A percentile compares a stretch with the other conserved stretches of the same genome.
Evolutionary conservation across 2,797 vertebrate genomes (phyloP).

Genomic region (Mormyrus proboscirostris): DNA sequence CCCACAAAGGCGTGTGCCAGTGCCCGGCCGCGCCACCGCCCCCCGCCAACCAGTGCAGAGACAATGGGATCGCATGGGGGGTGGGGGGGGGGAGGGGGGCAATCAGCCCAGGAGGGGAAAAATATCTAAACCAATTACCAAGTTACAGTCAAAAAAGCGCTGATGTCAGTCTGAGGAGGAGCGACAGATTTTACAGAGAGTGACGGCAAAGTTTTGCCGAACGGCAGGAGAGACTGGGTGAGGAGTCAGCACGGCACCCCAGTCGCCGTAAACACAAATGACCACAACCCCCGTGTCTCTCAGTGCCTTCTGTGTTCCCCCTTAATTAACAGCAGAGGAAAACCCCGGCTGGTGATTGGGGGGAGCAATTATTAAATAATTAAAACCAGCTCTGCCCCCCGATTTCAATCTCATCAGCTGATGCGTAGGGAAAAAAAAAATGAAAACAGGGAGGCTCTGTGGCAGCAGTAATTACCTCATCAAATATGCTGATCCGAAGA

Average conservation of each 20-base stretch:
- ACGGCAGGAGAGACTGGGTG: neutral
- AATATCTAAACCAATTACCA: constrained; percentile 10
- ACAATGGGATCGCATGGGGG: neutral
- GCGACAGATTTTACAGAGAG: neutral
- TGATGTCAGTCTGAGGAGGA: neutral
- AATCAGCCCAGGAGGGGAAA: neutral
- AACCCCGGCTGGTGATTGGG: constrained; percentile 20
- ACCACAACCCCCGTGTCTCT: constrained; percentile 36
- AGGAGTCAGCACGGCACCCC: constrained; percentile 21
- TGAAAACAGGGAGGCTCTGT: constrained; percentile 26
- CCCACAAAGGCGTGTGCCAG: constrained; percentile 22
- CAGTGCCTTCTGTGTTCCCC: constrained; percentile 33
- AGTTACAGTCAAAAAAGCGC: neutral
- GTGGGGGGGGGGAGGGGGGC: neutral
- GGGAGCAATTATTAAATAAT: constrained; percentile 56
- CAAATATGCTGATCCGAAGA: constrained; percentile 43
- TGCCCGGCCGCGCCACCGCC: neutral
- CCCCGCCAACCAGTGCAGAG: neutral
- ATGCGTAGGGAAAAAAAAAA: constrained; percentile 16
- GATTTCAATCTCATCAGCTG: constrained; percentile 49
- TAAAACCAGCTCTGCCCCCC: constrained; percentile 45
- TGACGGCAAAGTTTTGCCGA: neutral
- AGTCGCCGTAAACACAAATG: constrained; percentile 40
- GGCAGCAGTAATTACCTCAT: constrained; percentile 51
- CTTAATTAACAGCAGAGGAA: constrained; percentile 58